A percentile compares a stretch with the other conserved stretches of the same genome.
phyloP scores from a whole-genome alignment of 1,140 invertebrate species.

The Marisa cornuarietis region DNA sequence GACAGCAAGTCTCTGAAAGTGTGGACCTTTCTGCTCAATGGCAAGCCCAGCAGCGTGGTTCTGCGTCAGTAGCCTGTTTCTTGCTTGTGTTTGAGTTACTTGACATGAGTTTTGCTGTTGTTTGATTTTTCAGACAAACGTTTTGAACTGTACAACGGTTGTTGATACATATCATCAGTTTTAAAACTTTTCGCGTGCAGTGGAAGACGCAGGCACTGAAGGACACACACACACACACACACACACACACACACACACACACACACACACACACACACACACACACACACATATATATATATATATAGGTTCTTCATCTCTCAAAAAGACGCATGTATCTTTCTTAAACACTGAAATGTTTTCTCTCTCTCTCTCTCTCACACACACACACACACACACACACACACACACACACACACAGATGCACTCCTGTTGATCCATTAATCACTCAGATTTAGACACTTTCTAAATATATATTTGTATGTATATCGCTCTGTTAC shows the following conservation, averaged over 20 bases:
- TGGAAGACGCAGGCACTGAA: background rate
- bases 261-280: background rate
- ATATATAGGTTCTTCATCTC: background rate
- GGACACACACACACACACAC: background rate
- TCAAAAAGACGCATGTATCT: too few relatives aligned
- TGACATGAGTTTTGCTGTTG: too few relatives aligned
- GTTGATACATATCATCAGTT: too few relatives aligned
- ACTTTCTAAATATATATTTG: too few relatives aligned
- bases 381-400: too few relatives aligned
- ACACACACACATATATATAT: background rate
- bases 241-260: background rate
- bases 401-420: too few relatives aligned
- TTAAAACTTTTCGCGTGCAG: background rate
- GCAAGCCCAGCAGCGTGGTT: conserved; percentile 13
- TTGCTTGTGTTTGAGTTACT: too few relatives aligned
- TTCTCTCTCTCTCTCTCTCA: background rate
- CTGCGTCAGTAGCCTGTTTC: background rate
- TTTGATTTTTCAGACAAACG: too few relatives aligned
- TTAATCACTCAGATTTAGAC: too few relatives aligned
- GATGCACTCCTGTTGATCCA: too few relatives aligned
- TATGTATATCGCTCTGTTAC: background rate
- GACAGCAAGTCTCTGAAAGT: conserved; percentile 16
- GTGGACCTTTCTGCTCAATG: conserved; percentile 21
- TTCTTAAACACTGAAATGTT: background rate
- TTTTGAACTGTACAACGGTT: too few relatives aligned